Conservation (phyloP, 2,888 invertebrate genomes). For the Stomorhina lunata region DNA sequence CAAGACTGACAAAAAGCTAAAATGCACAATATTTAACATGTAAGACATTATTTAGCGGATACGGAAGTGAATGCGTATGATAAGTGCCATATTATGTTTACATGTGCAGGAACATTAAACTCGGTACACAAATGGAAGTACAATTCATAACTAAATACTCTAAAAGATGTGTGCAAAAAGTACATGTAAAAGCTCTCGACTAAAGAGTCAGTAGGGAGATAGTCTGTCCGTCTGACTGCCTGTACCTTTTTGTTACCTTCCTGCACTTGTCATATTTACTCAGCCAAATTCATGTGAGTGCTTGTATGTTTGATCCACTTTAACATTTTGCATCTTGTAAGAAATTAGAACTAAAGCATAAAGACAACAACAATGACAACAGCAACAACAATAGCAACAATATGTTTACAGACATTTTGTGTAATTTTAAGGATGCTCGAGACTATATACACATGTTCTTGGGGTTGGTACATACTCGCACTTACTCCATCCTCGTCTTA, state of each 20-base stretch:
- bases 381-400: not conserved
- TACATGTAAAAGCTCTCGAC: not conserved
- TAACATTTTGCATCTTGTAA: slow-evolving; percentile 16
- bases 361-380: not conserved
- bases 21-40: slow-evolving; percentile 46
- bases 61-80: slow-evolving; percentile 52
- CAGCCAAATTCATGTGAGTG: not conserved
- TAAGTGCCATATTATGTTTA: slow-evolving; percentile 59
- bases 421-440: slow-evolving; percentile 14
- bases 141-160: no score
- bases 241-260: slow-evolving; percentile 1
- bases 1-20: slow-evolving; percentile 7
- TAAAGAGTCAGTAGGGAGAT: not conserved
- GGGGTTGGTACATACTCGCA: not conserved
- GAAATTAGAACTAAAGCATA: slow-evolving; percentile 2
- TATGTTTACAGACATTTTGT: slow-evolving; percentile 2
- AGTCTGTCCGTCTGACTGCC: no score
- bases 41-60: slow-evolving; percentile 50
- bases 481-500: not conserved
- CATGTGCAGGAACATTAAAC: slow-evolving; percentile 33
- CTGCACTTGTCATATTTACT: slow-evolving; percentile 29
- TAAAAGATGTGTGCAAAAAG: not conserved
- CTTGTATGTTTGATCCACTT: not conserved
- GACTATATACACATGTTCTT: not conserved
- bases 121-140: not conserved